Conservation (phyloP, 2,797 vertebrate species). For the Gobionotothen gibberifrons region DNA sequence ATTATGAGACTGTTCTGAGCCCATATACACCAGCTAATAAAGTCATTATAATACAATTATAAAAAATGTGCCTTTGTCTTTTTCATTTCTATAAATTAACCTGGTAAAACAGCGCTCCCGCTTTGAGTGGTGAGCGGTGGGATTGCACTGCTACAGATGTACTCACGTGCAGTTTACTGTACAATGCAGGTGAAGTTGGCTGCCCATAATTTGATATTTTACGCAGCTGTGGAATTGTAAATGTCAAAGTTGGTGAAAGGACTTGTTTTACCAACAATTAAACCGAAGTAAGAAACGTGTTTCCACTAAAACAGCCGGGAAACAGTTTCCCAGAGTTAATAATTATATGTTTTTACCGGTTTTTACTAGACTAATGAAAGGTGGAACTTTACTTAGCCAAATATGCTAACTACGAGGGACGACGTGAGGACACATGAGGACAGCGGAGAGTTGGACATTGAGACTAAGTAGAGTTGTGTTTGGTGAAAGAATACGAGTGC, state of each 20-base stretch:
- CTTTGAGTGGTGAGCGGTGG: background rate
- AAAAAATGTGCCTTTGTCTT: background rate
- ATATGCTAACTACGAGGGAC: background rate
- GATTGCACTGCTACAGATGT: background rate
- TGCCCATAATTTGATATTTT: accelerated
- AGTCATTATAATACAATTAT: background rate
- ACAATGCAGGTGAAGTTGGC: background rate
- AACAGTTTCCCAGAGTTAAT: background rate
- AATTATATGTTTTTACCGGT: background rate
- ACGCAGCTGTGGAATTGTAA: background rate
- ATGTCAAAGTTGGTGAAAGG: background rate
- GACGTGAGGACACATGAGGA: background rate
- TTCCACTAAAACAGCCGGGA: accelerated
- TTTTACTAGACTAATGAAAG: background rate
- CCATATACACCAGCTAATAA: background rate
- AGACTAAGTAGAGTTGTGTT: background rate
- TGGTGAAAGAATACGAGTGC: background rate
- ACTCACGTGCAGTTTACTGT: too few species aligned
- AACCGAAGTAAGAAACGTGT: background rate
- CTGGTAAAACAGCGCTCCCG: background rate
- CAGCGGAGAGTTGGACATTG: background rate
- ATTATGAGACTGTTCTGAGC: too few species aligned
- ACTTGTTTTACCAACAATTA: background rate
- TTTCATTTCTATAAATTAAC: background rate
- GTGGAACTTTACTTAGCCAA: background rate